A percentile compares a stretch with the other conserved stretches of the same genome.
Conservation (phyloP, 2,888 invertebrate species). For the Zelleria hepariella region DNA sequence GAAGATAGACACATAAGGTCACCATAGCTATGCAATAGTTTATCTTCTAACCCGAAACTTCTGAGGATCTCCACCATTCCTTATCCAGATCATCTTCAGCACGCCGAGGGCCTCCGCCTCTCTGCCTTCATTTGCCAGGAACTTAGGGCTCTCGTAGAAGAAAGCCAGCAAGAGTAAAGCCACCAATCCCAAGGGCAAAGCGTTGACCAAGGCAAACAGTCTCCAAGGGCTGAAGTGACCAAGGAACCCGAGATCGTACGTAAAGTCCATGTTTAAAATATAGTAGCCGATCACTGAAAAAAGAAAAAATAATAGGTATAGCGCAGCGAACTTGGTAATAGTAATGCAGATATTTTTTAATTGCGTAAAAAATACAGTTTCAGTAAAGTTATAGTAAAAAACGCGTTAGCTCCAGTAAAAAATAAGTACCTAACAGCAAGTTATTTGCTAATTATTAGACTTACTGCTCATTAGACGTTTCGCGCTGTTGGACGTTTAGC, state of each 20-base stretch:
- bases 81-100: constrained; percentile 69
- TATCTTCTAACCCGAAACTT: constrained; percentile 39
- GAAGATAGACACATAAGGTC: not conserved
- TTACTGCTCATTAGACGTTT: too few relatives aligned
- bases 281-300: constrained; percentile 48
- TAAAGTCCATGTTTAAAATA: constrained; percentile 49
- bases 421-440: too few relatives aligned
- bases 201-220: constrained; percentile 55
- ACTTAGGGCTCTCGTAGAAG: constrained; percentile 81
- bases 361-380: too few relatives aligned
- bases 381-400: too few relatives aligned
- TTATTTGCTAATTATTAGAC: too few relatives aligned
- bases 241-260: constrained; percentile 31
- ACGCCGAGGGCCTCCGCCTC: constrained; percentile 74
- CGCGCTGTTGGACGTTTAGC: too few relatives aligned
- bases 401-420: too few relatives aligned
- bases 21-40: not conserved
- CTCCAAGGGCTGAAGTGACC: constrained; percentile 55
- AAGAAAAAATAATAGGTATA: too few relatives aligned
- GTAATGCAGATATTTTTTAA: too few relatives aligned
- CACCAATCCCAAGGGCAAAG: constrained; percentile 75
- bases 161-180: constrained; percentile 70
- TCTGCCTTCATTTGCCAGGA: constrained; percentile 76
- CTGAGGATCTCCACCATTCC: constrained; percentile 57
- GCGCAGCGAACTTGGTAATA: too few relatives aligned